phyloP scores from a whole-genome alignment of 2,888 invertebrate genomes.

The Eilema depressum region DNA sequence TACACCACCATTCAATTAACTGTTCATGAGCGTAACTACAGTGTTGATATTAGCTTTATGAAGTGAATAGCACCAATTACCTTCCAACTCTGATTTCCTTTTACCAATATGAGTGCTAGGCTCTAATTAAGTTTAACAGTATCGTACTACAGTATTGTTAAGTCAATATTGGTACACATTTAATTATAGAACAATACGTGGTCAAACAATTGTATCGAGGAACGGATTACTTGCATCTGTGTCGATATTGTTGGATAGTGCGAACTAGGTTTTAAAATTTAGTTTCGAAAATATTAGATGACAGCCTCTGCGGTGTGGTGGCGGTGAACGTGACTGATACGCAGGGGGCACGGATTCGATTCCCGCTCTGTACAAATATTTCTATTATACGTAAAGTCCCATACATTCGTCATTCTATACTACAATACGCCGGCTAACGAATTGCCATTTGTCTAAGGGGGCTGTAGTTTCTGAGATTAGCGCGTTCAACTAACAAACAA shows the following conservation, averaged over 20 bases:
- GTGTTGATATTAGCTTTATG: background rate
- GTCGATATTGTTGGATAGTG: background rate
- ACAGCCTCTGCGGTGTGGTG: too few relatives aligned
- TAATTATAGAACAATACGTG: conserved; percentile 2
- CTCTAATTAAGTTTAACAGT: background rate
- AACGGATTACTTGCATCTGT: background rate
- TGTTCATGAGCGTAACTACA: background rate
- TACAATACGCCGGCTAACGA: too few relatives aligned
- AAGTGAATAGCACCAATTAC: background rate
- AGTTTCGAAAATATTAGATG: too few relatives aligned
- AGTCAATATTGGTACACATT: background rate
- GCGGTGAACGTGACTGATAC: too few relatives aligned
- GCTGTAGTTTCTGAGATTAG: too few relatives aligned
- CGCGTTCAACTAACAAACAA: too few relatives aligned
- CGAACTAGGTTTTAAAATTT: too few relatives aligned
- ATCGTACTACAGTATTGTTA: background rate
- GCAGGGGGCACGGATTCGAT: too few relatives aligned
- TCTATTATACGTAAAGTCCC: too few relatives aligned
- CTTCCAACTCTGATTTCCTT: background rate
- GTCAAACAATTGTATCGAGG: background rate
- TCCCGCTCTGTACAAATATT: too few relatives aligned
- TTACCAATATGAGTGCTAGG: background rate
- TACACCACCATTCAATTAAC: background rate
- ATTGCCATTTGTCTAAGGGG: too few relatives aligned
- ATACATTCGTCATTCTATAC: too few relatives aligned